Evolutionary conservation across 2,888 invertebrate genomes (phyloP).

Genomic region (Caenorhabditis afra): DNA sequence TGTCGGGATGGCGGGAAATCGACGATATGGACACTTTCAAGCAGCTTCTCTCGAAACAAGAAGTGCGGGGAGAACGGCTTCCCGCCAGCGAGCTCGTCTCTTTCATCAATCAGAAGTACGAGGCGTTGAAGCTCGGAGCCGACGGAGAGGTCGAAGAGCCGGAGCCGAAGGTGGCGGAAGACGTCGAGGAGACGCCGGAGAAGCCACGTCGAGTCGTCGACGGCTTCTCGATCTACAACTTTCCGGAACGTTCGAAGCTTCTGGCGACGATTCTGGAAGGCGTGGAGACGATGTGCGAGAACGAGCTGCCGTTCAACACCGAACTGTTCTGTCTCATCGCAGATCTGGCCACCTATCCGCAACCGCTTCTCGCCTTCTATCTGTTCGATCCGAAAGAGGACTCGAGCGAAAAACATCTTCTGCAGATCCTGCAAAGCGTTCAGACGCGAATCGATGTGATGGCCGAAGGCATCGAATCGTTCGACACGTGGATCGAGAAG

Average conservation of each 20-base stretch:
- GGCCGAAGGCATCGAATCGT: conserved; percentile 82
- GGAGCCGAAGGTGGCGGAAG: conserved; percentile 13
- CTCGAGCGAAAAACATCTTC: conserved; percentile 25
- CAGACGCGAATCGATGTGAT: conserved; percentile 90
- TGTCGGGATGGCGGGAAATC: conserved; percentile 64
- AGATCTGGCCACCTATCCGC: conserved; percentile 90
- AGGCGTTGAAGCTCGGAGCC: conserved; percentile 28
- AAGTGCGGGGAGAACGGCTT: conserved; percentile 39
- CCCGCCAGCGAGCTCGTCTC: conserved; percentile 9
- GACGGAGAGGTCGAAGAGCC: conserved; percentile 36
- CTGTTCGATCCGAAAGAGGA: conserved; percentile 85
- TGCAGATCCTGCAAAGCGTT: conserved; percentile 87
- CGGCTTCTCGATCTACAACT: conserved; percentile 53
- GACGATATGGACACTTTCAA: conserved; percentile 46
- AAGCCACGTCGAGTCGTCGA: conserved; percentile 10
- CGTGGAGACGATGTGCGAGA: conserved; percentile 60
- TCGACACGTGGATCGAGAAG: conserved; percentile 80
- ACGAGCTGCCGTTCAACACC: conserved; percentile 63
- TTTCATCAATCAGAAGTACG: conserved; percentile 45
- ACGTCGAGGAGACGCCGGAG: conserved; percentile 11
- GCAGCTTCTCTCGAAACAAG: conserved; percentile 44
- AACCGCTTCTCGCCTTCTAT: conserved; percentile 90
- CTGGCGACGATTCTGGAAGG: conserved; percentile 58
- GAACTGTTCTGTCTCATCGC: conserved; percentile 86
- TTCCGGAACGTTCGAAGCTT: conserved; percentile 57